Evolutionary conservation across 2,888 invertebrate species (phyloP), one percentile per base, ranked within the genome.

Genomic region (Urechis unicinctus): DNA sequence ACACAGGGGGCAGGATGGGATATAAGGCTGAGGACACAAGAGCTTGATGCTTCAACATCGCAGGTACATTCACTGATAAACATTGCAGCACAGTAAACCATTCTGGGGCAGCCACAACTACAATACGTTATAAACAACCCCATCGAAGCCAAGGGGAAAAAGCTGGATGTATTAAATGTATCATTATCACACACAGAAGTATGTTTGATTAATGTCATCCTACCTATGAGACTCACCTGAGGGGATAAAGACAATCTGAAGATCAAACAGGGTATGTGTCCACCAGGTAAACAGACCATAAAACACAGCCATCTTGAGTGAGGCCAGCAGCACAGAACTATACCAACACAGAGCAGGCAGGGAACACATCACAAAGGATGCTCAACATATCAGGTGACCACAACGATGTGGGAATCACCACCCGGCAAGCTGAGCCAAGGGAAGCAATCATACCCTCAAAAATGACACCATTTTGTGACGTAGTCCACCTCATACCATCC

Each of bases 261-360:
- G 89, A 56, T 90, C 90, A 75, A 97, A 96, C 13, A 97, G 81
- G 63, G 91, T 92, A 78, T 98, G 97, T 52, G 93, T 89, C 60
- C 97, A 85, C 93, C 96, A 98, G 0, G 97, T 97, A 86, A 96
- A 98, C 61, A 97, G 82, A 0, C 96, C 97, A 75, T 98, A 97
- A 81, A 98, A 98, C 0, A 89, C 82, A 0, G 94, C 91, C 85
- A 97, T 91, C 81, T 97, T 98, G 69, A 95, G 88, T 2, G 96
- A 94, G 0, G 96, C 95, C 58, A 90, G 85, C 75, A 98, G 91
- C 17, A 98, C 97, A 66, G 93, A 92, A 67, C 92, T 93, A 53
- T 43, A 66, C 66, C 56, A 53, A 22, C n/a, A n/a, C n/a, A n/a
- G n/a, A n/a, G n/a, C n/a, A n/a, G n/a, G n/a, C n/a, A n/a, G n/a